Evolutionary conservation across 2,888 invertebrate species (phyloP).

Genomic region (Aphodius granarius): DNA sequence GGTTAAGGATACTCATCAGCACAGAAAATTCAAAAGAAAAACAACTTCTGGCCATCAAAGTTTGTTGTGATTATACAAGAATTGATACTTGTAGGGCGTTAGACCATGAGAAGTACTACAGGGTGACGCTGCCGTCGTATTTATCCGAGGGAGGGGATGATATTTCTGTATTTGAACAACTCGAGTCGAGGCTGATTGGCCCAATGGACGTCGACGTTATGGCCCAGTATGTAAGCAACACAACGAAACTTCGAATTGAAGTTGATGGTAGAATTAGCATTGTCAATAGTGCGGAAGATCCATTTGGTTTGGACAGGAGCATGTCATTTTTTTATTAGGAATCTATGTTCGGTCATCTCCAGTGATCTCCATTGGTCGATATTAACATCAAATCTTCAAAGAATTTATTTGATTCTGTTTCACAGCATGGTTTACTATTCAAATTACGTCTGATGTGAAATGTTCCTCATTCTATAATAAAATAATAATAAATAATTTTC

Average conservation of each 20-base stretch:
- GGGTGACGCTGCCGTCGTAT: background rate
- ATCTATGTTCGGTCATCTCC: no score
- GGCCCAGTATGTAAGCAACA: background rate
- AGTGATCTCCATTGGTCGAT: no score
- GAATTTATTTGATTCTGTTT: no score
- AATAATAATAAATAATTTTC: no score
- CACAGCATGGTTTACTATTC: no score
- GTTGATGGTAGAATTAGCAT: background rate
- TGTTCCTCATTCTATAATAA: no score
- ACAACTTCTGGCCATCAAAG: background rate
- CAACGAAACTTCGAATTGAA: background rate
- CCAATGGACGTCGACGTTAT: background rate
- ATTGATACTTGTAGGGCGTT: background rate
- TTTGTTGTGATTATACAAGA: background rate
- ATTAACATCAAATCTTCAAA: no score
- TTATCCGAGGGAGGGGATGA: background rate
- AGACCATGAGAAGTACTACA: background rate
- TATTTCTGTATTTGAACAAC: background rate
- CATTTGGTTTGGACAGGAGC: background rate
- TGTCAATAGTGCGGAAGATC: background rate
- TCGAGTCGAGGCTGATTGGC: background rate
- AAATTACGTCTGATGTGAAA: no score
- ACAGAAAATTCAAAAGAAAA: background rate
- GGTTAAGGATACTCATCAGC: background rate
- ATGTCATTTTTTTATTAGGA: background rate